Conservation (phyloP, 2,113 vertebrate genomes). For the Apodemus sylvaticus region DNA sequence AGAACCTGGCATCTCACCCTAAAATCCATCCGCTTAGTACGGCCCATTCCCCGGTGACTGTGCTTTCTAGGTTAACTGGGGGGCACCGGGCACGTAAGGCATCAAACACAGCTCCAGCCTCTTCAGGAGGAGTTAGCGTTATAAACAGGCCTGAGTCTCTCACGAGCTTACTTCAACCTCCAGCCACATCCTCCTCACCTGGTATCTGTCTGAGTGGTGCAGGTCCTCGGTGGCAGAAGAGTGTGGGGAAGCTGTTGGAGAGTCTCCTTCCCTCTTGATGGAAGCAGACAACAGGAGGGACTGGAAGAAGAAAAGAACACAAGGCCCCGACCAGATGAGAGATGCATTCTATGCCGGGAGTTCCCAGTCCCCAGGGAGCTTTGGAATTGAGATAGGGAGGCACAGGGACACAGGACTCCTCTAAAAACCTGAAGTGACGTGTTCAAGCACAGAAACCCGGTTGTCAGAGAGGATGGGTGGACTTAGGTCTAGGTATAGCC, state of each 20-base stretch:
- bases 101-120: neutral
- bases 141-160: neutral
- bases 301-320: conserved; percentile 86
- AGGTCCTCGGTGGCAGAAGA: conserved; percentile 94
- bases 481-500: neutral
- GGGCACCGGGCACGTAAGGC: neutral
- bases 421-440: neutral
- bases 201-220: conserved; percentile 99
- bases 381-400: neutral
- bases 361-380: neutral
- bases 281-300: conserved; percentile 98
- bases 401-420: neutral
- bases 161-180: neutral
- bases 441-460: neutral
- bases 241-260: conserved; percentile 96
- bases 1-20: neutral
- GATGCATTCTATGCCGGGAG: neutral
- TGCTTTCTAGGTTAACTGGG: neutral
- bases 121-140: neutral
- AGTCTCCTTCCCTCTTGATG: conserved; percentile 99
- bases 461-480: neutral
- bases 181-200: conserved; percentile 86
- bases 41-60: neutral
- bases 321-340: conserved; percentile 12
- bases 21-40: neutral